Conservation (phyloP, 1,140 invertebrate genomes). For the Nylanderia fulva region DNA sequence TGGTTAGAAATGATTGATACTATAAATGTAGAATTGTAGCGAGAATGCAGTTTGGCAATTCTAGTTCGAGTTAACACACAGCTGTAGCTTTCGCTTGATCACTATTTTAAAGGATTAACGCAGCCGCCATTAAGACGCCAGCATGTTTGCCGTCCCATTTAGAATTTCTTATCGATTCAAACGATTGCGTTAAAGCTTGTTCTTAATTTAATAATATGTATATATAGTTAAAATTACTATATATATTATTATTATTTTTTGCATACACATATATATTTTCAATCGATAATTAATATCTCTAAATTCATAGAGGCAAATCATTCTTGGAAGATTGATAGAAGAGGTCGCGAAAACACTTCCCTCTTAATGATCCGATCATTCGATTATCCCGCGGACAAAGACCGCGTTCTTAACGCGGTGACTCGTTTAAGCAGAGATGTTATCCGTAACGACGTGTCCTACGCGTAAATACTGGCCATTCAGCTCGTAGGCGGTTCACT, state of each 20-base stretch:
- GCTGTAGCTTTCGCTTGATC: constrained; percentile 20
- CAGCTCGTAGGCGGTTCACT: constrained; percentile 76
- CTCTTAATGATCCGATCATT: constrained; percentile 41
- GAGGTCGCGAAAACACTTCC: neutral
- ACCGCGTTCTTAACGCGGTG: constrained; percentile 30
- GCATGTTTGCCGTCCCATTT: neutral
- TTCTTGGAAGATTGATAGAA: constrained; percentile 21
- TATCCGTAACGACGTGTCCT: constrained; percentile 70
- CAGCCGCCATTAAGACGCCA: neutral
- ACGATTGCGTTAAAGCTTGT: neutral
- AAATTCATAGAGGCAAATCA: neutral
- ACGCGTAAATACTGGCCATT: constrained; percentile 72
- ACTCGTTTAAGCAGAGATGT: constrained; percentile 57
- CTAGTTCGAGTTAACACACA: constrained; percentile 34
- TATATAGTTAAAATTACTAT: neutral
- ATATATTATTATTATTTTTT: constrained; percentile 10
- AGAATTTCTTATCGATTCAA: neutral
- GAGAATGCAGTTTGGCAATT: constrained; percentile 43
- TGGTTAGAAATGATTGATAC: constrained; percentile 28
- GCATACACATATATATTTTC: neutral
- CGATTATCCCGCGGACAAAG: constrained; percentile 68
- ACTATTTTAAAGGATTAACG: constrained; percentile 13
- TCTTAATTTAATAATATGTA: neutral
- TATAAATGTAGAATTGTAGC: constrained; percentile 27
- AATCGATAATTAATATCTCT: neutral